phyloP scores from a whole-genome alignment of 1,140 invertebrate species.

The Drosophila cardini region DNA sequence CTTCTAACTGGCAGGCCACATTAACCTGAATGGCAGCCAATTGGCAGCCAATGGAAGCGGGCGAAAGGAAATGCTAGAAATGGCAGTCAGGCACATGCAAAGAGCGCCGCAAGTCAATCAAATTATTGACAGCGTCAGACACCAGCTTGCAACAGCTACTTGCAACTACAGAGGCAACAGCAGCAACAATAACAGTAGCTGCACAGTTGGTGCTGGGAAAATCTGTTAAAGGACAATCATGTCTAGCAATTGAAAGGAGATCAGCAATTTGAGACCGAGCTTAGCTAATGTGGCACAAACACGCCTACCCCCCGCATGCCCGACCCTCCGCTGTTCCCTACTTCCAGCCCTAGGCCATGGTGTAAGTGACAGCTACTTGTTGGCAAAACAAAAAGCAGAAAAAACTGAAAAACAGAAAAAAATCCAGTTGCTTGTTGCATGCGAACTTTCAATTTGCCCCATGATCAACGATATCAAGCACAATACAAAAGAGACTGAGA shows the following conservation, averaged over 20 bases:
- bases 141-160: slow-evolving; percentile 12
- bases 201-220: slow-evolving; percentile 50
- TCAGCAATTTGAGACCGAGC: slow-evolving; percentile 39
- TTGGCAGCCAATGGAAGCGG: slow-evolving; percentile 61
- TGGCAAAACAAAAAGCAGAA: not conserved
- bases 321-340: not conserved
- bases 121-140: slow-evolving; percentile 61
- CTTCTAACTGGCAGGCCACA: slow-evolving; percentile 61
- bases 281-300: slow-evolving; percentile 57
- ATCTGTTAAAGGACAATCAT: slow-evolving; percentile 81
- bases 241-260: slow-evolving; percentile 66
- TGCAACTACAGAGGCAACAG: slow-evolving; percentile 21
- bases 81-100: slow-evolving; percentile 60
- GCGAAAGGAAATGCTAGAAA: slow-evolving; percentile 53
- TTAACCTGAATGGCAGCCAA: slow-evolving; percentile 77
- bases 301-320: slow-evolving; percentile 1
- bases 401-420: not conserved
- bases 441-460: slow-evolving; percentile 74
- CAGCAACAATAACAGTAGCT: slow-evolving; percentile 25
- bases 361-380: slow-evolving; percentile 45
- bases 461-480: slow-evolving; percentile 51
- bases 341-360: slow-evolving; percentile 19
- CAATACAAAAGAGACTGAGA: not conserved
- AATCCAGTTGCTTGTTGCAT: slow-evolving; percentile 59
- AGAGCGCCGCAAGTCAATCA: slow-evolving; percentile 77